phyloP scores from a whole-genome alignment of 2,113 vertebrate genomes.

The Tauraco erythrolophus region DNA sequence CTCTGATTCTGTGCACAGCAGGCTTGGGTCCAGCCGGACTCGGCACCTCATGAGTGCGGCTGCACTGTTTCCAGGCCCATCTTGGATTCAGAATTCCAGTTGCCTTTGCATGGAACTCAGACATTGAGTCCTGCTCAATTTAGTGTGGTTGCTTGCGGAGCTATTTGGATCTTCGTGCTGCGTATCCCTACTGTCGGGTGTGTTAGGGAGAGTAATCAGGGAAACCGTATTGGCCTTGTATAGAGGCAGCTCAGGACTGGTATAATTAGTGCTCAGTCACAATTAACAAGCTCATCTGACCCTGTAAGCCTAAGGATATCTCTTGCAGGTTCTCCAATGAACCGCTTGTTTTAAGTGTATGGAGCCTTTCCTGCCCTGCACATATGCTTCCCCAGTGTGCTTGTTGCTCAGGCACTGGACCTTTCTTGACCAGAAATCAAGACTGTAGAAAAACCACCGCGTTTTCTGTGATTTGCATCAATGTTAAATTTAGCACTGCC shows the following conservation, averaged over 20 bases:
- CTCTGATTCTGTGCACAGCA: background rate
- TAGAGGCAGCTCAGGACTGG: background rate
- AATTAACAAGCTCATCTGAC: background rate
- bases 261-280: background rate
- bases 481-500: background rate
- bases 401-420: background rate
- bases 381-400: background rate
- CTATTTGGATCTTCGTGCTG: background rate
- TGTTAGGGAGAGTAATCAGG: background rate
- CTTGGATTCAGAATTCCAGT: background rate
- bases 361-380: background rate
- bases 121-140: rapidly evolving
- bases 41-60: background rate
- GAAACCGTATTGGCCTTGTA: background rate
- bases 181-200: background rate
- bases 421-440: background rate
- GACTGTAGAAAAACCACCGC: background rate
- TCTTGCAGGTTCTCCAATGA: background rate
- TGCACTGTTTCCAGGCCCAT: background rate
- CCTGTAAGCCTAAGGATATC: background rate
- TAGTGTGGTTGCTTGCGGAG: background rate
- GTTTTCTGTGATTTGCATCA: background rate
- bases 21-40: background rate
- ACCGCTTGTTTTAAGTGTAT: background rate
- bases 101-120: background rate